Evolutionary conservation across 2,797 vertebrate genomes (phyloP).

Genomic region (Enteromius trimaculatus): DNA sequence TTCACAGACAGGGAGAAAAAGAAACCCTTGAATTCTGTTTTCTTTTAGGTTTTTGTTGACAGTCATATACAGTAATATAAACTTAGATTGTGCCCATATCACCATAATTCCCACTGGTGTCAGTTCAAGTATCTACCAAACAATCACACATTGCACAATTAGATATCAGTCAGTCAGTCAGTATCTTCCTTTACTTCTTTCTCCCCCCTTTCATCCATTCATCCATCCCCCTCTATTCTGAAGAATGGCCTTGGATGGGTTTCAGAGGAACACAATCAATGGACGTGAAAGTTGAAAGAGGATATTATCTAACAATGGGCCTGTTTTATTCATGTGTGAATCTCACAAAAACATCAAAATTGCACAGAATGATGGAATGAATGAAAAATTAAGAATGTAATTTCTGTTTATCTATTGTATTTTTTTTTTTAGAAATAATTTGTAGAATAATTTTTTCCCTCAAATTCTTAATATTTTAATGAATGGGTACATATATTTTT

Average conservation of each 20-base stretch:
- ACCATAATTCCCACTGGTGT: background rate
- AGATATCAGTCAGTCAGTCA: slow-evolving; percentile 34
- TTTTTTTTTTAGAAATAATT: background rate
- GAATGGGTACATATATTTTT: background rate
- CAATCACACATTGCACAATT: background rate
- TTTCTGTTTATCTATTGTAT: background rate
- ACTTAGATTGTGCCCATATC: no score
- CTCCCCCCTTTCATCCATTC: slow-evolving; percentile 28
- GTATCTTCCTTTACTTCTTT: background rate
- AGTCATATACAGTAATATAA: background rate
- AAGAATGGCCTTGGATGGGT: slow-evolving; percentile 68
- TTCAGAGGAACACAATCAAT: slow-evolving; percentile 74
- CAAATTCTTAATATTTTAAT: background rate
- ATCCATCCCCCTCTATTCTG: slow-evolving; percentile 58
- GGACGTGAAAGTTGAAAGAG: slow-evolving; percentile 46
- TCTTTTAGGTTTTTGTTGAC: background rate
- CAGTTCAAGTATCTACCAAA: background rate
- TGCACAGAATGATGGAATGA: background rate
- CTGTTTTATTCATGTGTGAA: background rate
- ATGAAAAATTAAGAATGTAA: background rate
- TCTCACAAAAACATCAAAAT: background rate
- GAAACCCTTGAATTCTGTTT: slow-evolving; percentile 20
- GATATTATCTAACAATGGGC: background rate
- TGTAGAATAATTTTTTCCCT: background rate
- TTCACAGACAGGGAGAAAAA: slow-evolving; percentile 67